Percentiles rank a stretch among this genome's conserved stretches.
phyloP scores from a whole-genome alignment of 1,140 invertebrate species.

The Lepidotrigona ventralis region DNA sequence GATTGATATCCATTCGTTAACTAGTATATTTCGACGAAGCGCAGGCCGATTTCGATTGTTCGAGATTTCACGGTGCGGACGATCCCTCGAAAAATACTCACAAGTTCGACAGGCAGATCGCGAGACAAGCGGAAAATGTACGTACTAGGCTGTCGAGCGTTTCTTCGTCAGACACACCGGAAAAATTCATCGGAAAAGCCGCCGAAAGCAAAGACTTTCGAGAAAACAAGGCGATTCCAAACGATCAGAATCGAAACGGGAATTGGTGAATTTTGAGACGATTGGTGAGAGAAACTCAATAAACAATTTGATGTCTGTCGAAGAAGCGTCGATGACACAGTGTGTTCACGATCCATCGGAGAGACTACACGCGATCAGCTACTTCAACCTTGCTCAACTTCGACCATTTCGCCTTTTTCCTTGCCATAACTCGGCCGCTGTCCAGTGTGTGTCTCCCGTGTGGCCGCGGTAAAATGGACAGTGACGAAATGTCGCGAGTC shows the following conservation, averaged over 20 bases:
- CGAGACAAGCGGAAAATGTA: neutral
- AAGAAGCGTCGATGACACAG: constrained; percentile 26
- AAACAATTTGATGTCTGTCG: neutral
- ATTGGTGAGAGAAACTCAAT: no score
- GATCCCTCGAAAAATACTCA: constrained; percentile 23
- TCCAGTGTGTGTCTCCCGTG: constrained; percentile 43
- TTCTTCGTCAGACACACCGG: neutral
- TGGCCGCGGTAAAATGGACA: constrained; percentile 7
- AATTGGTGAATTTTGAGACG: neutral
- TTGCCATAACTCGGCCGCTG: constrained; percentile 51
- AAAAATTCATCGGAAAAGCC: neutral
- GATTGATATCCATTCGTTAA: neutral
- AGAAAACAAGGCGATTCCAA: neutral
- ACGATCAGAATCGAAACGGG: neutral
- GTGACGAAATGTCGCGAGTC: constrained; percentile 41
- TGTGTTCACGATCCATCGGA: constrained; percentile 25
- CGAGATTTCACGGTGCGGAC: neutral
- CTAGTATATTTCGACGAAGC: neutral
- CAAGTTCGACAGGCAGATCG: neutral
- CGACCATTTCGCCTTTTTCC: constrained; percentile 54
- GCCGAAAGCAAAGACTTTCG: no score
- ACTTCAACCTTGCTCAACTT: constrained; percentile 55
- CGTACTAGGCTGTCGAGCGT: neutral
- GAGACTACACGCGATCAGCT: constrained; percentile 35
- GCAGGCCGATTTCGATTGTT: constrained; percentile 36